These are phyloP conservation scores for Drosophila biarmipes DNA, from an alignment of 1,140 invertebrate genomes.

Conservation along the genomic window DNA sequence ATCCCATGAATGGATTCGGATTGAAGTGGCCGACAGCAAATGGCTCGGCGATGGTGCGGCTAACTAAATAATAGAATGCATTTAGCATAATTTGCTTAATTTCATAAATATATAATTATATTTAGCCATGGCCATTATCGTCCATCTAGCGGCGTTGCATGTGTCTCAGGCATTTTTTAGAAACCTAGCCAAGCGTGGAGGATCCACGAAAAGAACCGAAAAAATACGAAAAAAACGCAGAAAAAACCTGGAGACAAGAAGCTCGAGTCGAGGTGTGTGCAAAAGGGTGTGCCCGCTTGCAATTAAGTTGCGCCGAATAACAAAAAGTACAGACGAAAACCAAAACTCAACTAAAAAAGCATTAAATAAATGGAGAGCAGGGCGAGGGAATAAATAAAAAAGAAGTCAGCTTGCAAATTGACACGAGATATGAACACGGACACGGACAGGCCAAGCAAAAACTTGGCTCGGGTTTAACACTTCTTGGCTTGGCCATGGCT, in stretches of 20 bases:
- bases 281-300: constrained; percentile 71
- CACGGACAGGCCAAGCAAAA: constrained; percentile 56
- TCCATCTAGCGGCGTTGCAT: constrained; percentile 60
- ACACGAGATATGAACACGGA: constrained; percentile 81
- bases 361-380: constrained; percentile 67
- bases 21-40: constrained; percentile 46
- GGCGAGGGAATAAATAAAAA: constrained; percentile 45
- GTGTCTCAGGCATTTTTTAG: constrained; percentile 61
- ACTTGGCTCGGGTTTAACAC: constrained; percentile 80
- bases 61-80: constrained; percentile 77
- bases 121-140: constrained; percentile 50
- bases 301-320: constrained; percentile 69
- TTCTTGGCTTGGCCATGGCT: constrained; percentile 66
- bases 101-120: constrained; percentile 82
- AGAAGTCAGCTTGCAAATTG: constrained; percentile 78
- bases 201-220: constrained; percentile 42
- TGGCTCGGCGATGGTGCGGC: constrained; percentile 39
- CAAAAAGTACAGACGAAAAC: constrained; percentile 46
- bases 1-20: constrained; percentile 35
- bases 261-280: constrained; percentile 53
- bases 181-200: constrained; percentile 66
- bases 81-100: constrained; percentile 81
- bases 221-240: background rate
- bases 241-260: constrained; percentile 23
- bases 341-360: constrained; percentile 69